Evolutionary conservation across 64 coral and sea anemone species (phyloP).

Genomic region (Pocillopora verrucosa): DNA sequence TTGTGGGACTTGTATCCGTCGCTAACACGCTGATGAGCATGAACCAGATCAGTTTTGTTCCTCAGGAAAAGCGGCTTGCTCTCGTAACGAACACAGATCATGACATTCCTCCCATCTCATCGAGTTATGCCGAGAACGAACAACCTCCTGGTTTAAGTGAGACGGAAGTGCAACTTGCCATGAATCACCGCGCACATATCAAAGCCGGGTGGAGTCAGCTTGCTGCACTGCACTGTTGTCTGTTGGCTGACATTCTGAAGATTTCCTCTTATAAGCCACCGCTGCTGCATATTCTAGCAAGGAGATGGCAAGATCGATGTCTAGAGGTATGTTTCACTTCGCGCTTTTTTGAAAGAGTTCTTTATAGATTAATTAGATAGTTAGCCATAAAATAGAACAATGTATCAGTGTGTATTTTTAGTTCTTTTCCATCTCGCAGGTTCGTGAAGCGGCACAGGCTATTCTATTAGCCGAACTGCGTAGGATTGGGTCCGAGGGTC

Average conservation of each 20-base stretch:
- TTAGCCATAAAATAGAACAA: too few relatives aligned
- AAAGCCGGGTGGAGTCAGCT: conserved; percentile 99
- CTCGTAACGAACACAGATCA: conserved; percentile 64
- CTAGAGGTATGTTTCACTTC: conserved; percentile 66
- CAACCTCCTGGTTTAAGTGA: conserved; percentile 29
- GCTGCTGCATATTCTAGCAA: conserved; percentile 87
- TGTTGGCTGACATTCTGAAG: conserved; percentile 81
- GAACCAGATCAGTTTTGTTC: conserved; percentile 94
- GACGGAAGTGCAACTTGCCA: conserved; percentile 54
- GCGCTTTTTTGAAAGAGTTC: neutral
- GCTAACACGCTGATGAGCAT: conserved; percentile 98
- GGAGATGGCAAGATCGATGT: conserved; percentile 97
- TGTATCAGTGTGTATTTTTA: neutral
- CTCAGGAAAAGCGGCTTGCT: conserved; percentile 74
- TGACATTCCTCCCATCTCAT: conserved; percentile 49
- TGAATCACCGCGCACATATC: conserved; percentile 95
- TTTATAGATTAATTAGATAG: too few relatives aligned
- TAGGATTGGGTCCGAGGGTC: conserved; percentile 82
- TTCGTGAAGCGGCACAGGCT: conserved; percentile 91
- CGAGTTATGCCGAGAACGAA: conserved; percentile 67
- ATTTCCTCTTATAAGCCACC: conserved; percentile 84
- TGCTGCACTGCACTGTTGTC: conserved; percentile 95
- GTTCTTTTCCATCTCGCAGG: conserved; percentile 20
- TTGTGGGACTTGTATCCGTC: conserved; percentile 89
- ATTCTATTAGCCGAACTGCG: conserved; percentile 87